A percentile compares a stretch with the other conserved stretches of the same genome.
phyloP scores from a whole-genome alignment of 1,140 invertebrate genomes.

The Babylonia areolata region DNA sequence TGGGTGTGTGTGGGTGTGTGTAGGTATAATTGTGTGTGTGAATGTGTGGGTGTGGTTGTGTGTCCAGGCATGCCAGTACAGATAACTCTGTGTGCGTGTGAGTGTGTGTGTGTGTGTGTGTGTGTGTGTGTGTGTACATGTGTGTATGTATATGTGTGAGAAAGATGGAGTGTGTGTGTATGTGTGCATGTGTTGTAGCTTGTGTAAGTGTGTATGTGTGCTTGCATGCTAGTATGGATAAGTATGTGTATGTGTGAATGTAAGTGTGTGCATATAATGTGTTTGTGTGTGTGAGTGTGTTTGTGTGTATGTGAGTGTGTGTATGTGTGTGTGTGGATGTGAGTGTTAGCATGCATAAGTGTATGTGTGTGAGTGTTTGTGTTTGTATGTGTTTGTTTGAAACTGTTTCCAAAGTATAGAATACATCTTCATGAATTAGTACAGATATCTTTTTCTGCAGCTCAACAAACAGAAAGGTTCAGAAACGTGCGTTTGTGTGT shows the following conservation, averaged over 20 bases:
- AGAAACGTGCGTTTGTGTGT: background rate
- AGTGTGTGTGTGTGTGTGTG: background rate
- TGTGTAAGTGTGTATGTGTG: too few relatives aligned
- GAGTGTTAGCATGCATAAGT: too few relatives aligned
- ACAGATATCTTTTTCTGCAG: too few relatives aligned
- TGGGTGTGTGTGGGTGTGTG: background rate
- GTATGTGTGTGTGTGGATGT: background rate
- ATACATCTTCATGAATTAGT: too few relatives aligned
- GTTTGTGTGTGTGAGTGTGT: too few relatives aligned
- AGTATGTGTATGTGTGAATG: background rate
- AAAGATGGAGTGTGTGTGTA: background rate
- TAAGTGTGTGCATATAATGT: background rate
- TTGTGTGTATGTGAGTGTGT: too few relatives aligned
- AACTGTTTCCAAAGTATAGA: background rate
- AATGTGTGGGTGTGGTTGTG: background rate
- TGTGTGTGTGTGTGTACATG: background rate
- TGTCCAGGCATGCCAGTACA: too few relatives aligned
- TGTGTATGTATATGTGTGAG: background rate
- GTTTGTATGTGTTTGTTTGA: background rate
- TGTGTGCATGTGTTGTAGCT: background rate
- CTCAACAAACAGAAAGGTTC: too few relatives aligned
- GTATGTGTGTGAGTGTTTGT: background rate
- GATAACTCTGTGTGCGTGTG: background rate
- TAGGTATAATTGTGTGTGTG: background rate
- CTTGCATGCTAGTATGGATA: too few relatives aligned